Evolutionary conservation across 1,140 invertebrate species (phyloP).

Genomic region (Microplitis mediator): DNA sequence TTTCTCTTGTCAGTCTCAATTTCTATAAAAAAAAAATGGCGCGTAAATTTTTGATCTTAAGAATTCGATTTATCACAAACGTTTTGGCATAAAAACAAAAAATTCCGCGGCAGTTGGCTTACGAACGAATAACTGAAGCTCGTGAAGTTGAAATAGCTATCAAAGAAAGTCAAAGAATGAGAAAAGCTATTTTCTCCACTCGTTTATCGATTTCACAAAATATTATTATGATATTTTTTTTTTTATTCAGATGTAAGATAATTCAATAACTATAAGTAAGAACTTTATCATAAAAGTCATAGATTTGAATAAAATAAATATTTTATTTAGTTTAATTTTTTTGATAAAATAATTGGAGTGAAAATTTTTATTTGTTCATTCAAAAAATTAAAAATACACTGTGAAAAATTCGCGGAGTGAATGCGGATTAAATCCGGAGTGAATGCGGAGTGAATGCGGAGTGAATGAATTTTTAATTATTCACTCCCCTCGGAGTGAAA

Average conservation of each 20-base stretch:
- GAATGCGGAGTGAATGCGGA: too few species aligned
- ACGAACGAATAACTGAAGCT: not conserved
- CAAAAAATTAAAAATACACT: too few species aligned
- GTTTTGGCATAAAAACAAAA: not conserved
- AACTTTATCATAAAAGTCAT: not conserved
- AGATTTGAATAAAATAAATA: not conserved
- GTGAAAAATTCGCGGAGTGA: too few species aligned
- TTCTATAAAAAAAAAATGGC: constrained; percentile 64
- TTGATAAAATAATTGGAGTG: too few species aligned
- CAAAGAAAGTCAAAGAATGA: not conserved
- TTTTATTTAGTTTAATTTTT: not conserved
- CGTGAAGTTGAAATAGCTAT: not conserved
- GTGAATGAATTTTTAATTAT: too few species aligned
- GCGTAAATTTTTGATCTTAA: not conserved
- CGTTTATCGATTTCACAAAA: not conserved
- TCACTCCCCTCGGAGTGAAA: too few species aligned
- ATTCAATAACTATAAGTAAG: not conserved
- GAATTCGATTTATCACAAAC: not conserved
- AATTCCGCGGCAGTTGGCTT: not conserved
- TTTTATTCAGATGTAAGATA: too few species aligned
- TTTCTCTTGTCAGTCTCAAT: constrained; percentile 69
- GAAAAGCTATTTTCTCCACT: not conserved
- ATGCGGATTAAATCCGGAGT: too few species aligned
- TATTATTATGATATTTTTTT: not conserved
- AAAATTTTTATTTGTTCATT: too few species aligned